Conservation (phyloP, 2,888 invertebrate genomes). For the Lepidocyrtinus sp. region DNA sequence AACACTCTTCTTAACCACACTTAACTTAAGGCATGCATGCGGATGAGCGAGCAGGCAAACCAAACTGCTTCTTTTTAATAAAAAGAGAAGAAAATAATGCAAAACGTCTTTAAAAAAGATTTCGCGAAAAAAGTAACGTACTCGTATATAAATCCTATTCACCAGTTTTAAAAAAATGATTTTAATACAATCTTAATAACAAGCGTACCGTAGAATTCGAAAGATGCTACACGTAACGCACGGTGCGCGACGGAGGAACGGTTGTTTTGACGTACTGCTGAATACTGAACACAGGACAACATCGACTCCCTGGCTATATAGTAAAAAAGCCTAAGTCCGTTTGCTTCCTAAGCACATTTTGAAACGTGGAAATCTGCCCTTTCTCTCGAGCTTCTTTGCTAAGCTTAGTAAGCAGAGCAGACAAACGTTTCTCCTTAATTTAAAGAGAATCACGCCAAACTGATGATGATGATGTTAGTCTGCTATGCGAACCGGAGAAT, state of each 20-base stretch:
- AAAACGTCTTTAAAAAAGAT: conserved; percentile 27
- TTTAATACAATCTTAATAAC: conserved; percentile 27
- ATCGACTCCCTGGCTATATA: background rate
- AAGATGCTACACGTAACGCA: conserved; percentile 21
- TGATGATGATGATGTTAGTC: conserved; percentile 36
- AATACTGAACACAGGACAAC: conserved; percentile 3
- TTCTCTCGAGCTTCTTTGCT: background rate
- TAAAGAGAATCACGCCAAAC: background rate
- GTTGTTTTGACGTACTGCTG: conserved; percentile 40
- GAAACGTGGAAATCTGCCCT: background rate
- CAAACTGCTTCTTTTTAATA: background rate
- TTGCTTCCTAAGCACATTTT: conserved; percentile 15
- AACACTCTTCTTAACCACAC: conserved; percentile 56
- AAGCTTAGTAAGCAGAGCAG: background rate
- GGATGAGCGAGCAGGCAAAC: conserved; percentile 43
- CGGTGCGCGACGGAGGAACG: conserved; percentile 41
- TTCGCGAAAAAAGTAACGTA: conserved; percentile 6
- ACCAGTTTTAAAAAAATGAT: conserved; percentile 5
- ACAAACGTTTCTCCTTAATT: conserved; percentile 8
- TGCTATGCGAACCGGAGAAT: conserved; percentile 63
- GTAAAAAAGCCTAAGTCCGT: conserved; percentile 9
- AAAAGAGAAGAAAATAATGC: conserved; percentile 35
- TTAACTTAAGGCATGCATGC: conserved; percentile 53
- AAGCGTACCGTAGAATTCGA: conserved; percentile 40
- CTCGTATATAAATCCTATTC: conserved; percentile 1